These are phyloP conservation scores for Yoshiicerus persimilis DNA, from an alignment of 1,140 invertebrate species.

Conservation along the genomic window DNA sequence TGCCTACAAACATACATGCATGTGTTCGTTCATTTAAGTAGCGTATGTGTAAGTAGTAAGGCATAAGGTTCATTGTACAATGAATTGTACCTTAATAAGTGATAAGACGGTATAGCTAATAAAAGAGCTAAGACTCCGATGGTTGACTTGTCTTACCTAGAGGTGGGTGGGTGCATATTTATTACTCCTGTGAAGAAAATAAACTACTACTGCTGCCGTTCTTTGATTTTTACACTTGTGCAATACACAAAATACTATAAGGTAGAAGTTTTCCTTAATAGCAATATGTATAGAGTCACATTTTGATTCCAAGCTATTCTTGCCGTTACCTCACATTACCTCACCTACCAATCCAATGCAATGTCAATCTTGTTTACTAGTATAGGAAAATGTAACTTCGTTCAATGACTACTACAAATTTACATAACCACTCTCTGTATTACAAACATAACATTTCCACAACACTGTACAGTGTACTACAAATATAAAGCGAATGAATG, in stretches of 20 bases:
- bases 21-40: too few relatives aligned
- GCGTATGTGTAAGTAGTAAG: too few relatives aligned
- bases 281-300: not conserved
- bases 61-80: not conserved
- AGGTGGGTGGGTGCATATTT: slow-evolving; percentile 2
- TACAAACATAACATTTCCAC: too few relatives aligned
- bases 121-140: not conserved
- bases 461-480: too few relatives aligned
- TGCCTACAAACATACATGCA: too few relatives aligned
- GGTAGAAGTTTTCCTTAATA: not conserved
- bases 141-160: not conserved
- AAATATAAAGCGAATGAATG: too few relatives aligned
- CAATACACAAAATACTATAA: not conserved
- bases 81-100: not conserved
- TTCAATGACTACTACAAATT: not conserved
- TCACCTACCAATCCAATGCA: not conserved
- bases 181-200: not conserved
- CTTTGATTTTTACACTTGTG: not conserved
- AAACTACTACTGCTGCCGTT: not conserved
- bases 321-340: not conserved
- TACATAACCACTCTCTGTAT: not conserved
- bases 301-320: not conserved
- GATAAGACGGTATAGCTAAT: not conserved
- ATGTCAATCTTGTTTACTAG: not conserved
- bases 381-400: not conserved